Evolutionary conservation across 2,113 vertebrate genomes (phyloP).

Genomic region (Myotis lucifugus): DNA sequence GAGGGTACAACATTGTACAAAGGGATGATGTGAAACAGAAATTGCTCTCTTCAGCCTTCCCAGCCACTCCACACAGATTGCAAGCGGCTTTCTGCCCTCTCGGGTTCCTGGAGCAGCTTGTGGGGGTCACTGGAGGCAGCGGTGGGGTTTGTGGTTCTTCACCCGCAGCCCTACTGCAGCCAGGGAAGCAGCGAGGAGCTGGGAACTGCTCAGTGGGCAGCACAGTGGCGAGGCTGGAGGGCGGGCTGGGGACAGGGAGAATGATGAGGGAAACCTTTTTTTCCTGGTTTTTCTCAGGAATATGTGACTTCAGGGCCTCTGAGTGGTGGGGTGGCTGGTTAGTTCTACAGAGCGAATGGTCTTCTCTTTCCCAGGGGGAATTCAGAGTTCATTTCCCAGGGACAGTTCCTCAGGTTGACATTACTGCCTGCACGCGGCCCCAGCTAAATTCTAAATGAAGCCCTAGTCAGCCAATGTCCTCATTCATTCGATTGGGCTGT

Average conservation of each 20-base stretch:
- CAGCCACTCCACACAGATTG: constrained; percentile 63
- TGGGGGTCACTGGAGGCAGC: constrained; percentile 21
- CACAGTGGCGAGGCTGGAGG: not conserved
- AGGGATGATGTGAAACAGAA: constrained; percentile 82
- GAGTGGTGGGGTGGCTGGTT: not conserved
- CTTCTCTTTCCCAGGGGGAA: not conserved
- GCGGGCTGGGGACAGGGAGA: fast-evolving
- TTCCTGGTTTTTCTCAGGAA: not conserved
- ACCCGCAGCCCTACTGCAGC: not conserved
- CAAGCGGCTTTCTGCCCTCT: constrained; percentile 21
- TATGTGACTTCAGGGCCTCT: not conserved
- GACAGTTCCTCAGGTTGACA: not conserved
- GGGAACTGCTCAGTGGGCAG: not conserved
- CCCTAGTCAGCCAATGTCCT: not conserved
- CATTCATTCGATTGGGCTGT: not conserved
- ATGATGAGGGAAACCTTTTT: not conserved
- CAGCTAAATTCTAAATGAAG: not conserved
- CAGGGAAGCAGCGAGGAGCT: not conserved
- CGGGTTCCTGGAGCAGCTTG: constrained; percentile 4
- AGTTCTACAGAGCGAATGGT: not conserved
- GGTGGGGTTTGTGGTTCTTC: not conserved
- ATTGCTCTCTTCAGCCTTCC: constrained; percentile 72
- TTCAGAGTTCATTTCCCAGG: not conserved
- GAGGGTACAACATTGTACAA: constrained; percentile 81
- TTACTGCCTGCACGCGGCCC: not conserved